These are phyloP conservation scores for Abscondita cerata DNA, from an alignment of 2,888 invertebrate species.

Conservation along the genomic window DNA sequence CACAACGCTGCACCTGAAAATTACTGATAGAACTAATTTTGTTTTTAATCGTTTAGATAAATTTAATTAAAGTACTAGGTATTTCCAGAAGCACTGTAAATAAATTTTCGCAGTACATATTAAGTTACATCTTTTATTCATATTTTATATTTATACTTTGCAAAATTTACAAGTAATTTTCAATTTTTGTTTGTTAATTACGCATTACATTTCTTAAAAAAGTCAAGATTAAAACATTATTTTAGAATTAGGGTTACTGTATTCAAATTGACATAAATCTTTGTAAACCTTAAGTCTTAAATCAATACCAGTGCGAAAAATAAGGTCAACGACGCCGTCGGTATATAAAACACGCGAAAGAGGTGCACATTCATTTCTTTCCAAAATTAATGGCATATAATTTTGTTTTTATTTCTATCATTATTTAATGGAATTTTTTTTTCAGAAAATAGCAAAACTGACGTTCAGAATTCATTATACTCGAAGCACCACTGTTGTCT, in stretches of 20 bases:
- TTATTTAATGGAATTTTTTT: constrained; percentile 9
- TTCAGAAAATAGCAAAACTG: constrained; percentile 38
- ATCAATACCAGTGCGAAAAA: constrained; percentile 1
- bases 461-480: constrained; percentile 46
- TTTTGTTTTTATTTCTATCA: not conserved
- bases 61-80: no score
- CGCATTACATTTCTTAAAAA: no score
- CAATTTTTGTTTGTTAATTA: no score
- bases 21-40: no score
- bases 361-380: not conserved
- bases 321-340: not conserved
- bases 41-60: no score
- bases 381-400: not conserved
- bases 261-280: not conserved
- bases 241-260: not conserved
- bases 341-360: not conserved
- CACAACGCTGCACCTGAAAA: no score
- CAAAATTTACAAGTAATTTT: no score
- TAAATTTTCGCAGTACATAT: no score
- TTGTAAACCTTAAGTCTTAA: constrained; percentile 1
- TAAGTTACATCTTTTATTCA: no score
- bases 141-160: no score
- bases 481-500: constrained; percentile 53
- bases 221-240: no score
- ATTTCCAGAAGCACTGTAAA: no score